These are phyloP conservation scores for Liasis olivaceus DNA, from an alignment of 2,797 vertebrate species.

Conservation along the genomic window DNA sequence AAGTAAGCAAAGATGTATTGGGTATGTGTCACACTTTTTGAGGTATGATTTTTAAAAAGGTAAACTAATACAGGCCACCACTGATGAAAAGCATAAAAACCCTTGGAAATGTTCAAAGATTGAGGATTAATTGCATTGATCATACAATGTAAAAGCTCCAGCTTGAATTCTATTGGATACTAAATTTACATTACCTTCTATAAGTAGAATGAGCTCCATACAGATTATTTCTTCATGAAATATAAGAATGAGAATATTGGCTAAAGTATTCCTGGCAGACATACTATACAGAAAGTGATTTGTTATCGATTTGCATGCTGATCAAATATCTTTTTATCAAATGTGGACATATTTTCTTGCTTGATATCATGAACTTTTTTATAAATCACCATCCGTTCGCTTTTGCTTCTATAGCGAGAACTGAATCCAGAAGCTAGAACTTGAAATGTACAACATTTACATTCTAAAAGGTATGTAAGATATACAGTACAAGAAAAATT, in stretches of 20 bases:
- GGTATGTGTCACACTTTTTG: background rate
- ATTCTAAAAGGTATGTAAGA: background rate
- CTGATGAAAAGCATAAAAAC: background rate
- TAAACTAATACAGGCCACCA: background rate
- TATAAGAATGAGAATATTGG: conserved; percentile 29
- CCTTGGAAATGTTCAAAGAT: background rate
- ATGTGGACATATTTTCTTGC: conserved; percentile 8
- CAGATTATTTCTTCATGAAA: conserved; percentile 30
- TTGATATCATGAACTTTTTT: conserved; percentile 15
- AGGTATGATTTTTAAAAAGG: background rate
- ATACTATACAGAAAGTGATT: conserved; percentile 14
- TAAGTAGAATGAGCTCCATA: conserved; percentile 10
- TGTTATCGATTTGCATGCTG: conserved; percentile 19
- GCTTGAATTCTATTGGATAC: background rate
- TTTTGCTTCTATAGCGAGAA: conserved; percentile 16
- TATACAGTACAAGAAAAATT: background rate
- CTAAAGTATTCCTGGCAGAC: conserved; percentile 9
- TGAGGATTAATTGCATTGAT: conserved; percentile 2
- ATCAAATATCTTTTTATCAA: conserved; percentile 18
- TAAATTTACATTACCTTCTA: conserved; percentile 26
- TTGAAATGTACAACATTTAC: conserved; percentile 20
- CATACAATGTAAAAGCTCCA: conserved; percentile 15
- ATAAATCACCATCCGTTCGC: conserved; percentile 16
- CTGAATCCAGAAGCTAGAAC: conserved; percentile 19
- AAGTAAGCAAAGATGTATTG: background rate